Evolutionary conservation across 2,113 vertebrate species (phyloP), one percentile per base, ranked within the genome.

Genomic region (Tiliqua scincoides): DNA sequence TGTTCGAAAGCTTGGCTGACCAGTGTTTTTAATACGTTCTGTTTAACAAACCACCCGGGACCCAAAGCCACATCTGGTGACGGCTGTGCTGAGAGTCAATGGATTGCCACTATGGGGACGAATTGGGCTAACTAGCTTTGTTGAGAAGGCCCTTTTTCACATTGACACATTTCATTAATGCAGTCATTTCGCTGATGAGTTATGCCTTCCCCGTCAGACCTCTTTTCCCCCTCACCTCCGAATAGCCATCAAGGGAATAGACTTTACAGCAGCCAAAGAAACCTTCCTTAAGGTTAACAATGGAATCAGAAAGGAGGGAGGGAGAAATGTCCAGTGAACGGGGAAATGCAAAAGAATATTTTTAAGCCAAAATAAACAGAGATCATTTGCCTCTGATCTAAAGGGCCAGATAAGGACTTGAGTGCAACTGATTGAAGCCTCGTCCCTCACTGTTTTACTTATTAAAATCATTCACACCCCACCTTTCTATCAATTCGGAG

Each of bases 171-270:
- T 91, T 93, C 84, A 86, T 87, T 92, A 91, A 63, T 0, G 0
- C 81, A 87, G 89, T 87, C 80, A 89, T 92, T 93, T 91, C 89
- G 65, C 57, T 61, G 80, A 87, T 27, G 75, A 94, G 91, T 93
- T 93, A 91, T 85, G 91, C 88, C 79, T 90, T 90, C 89, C 77
- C 91, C 84, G 86, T 91, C 89, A 89, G 89, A 85, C 93, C 79
- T 91, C 88, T 87, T 83, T 89, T 77, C 85, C 79, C 62, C 86
- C 54, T 35, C 70, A 83, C 86, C 87, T 87, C 70, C 92, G 90
- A 95, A 88, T 40, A 84, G 77, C 85, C 84, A 87, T 86, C 62
- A 63, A n/a, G 65, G 52, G 90, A 95, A 88, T 0, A 89, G 37
- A 52, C 25, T 54, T 32, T 35, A 20, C 32, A 25, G 25, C 35